These are phyloP conservation scores for Apamea monoglypha DNA, from an alignment of 2,888 invertebrate species.

Conservation along the genomic window DNA sequence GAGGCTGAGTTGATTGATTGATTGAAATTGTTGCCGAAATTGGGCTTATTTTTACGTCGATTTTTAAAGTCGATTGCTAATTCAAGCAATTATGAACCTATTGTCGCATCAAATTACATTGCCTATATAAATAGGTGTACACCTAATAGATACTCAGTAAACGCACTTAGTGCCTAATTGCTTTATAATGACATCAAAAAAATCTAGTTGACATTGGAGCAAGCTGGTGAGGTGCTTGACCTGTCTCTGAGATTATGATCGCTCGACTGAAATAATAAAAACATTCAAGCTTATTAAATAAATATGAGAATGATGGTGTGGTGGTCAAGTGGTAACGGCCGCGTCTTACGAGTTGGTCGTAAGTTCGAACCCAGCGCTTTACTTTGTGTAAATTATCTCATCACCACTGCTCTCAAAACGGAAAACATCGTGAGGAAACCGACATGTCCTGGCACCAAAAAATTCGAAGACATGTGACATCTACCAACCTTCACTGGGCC, in stretches of 20 bases:
- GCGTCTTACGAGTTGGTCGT: no score
- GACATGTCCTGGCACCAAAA: no score
- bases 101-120: conserved; percentile 42
- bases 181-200: conserved; percentile 51
- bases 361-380: background rate
- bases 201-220: conserved; percentile 52
- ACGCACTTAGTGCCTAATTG: conserved; percentile 40
- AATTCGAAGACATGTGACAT: no score
- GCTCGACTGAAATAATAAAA: conserved; percentile 24
- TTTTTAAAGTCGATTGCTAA: background rate
- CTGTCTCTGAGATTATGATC: conserved; percentile 33
- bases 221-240: conserved; percentile 47
- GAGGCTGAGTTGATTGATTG: background rate
- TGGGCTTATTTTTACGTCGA: no score
- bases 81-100: conserved; percentile 10
- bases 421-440: background rate
- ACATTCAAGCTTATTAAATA: background rate
- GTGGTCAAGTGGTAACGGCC: background rate
- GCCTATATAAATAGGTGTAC: conserved; percentile 19
- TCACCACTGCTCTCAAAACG: background rate
- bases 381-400: background rate
- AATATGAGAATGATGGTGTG: background rate
- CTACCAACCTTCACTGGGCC: no score
- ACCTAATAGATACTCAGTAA: conserved; percentile 32
- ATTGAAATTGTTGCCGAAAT: background rate